Evolutionary conservation across 2,113 vertebrate genomes (phyloP), one percentile per base, ranked within the genome.

Genomic region (Hemibagrus wyckioides): DNA sequence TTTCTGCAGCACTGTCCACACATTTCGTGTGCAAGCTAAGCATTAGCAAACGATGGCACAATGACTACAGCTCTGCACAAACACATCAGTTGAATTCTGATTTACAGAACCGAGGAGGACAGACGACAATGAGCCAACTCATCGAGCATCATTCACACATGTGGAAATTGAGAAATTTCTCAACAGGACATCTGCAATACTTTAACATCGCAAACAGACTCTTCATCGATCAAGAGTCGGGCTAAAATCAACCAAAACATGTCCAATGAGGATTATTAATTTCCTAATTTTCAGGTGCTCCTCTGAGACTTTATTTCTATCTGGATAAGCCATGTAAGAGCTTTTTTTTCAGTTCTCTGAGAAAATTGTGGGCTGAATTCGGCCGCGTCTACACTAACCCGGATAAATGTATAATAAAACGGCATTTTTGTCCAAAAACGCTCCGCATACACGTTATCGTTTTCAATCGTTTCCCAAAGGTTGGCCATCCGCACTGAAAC

Each of bases 1-100:
- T 59, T 84, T 36, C 79, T 57, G 8, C 81, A 71, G 80, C 57
- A 91, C 48, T 19, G 73, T 87, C 89, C 80, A 75, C 57, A 69
- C 14, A 6, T 44, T 91, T 87, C 87, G 84, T 77, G 89, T 50
- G 82, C 57, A 36, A 85, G 48, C 81, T 65, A 85, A 57, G 80
- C 56, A 85, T 85, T 85, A 19, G 36, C 21, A 75, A 44, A 75
- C n/a, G n/a, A n/a, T 44, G 3, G 11, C 10, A 76, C 71, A 2
- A 71, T 39, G 33, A 71, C 67, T 7, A 48, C 6, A 82, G 56
- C 67, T 44, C 84, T 82, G 65, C 44, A 63, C 76, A 82, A 14
- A 82, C 52, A 33, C 10, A 71, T 19, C 61, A 10, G 28, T 0
- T n/a, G 14, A 28, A 50, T 33, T 85, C 80, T 54, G 23, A 54